Evolutionary conservation across 2,888 invertebrate species (phyloP).

Genomic region (Lasius fuliginosus): DNA sequence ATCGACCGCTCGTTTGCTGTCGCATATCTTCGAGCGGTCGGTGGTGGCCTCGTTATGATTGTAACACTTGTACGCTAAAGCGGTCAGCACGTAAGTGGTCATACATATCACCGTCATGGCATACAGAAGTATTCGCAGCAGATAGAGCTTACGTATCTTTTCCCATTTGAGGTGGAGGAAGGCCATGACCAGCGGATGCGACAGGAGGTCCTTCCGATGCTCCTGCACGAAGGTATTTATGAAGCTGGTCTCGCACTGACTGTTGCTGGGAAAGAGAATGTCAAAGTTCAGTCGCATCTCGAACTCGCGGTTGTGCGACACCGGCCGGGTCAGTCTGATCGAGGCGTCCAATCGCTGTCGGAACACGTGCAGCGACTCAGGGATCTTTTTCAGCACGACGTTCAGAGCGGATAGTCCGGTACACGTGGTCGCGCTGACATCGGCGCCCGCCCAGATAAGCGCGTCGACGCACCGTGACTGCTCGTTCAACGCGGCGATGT

Average conservation of each 20-base stretch:
- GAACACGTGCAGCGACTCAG: constrained; percentile 85
- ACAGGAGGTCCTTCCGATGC: constrained; percentile 85
- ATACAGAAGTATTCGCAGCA: constrained; percentile 82
- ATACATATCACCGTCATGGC: constrained; percentile 83
- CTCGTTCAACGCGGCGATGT: constrained; percentile 87
- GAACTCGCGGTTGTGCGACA: constrained; percentile 83
- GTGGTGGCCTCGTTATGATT: constrained; percentile 78
- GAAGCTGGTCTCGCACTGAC: constrained; percentile 85
- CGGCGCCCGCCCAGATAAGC: constrained; percentile 86
- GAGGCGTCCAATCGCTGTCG: constrained; percentile 85
- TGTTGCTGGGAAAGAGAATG: constrained; percentile 83
- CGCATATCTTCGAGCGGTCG: constrained; percentile 80
- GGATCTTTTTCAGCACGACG: constrained; percentile 86
- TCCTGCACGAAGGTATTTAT: constrained; percentile 86
- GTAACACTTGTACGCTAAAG: constrained; percentile 84
- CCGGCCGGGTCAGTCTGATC: constrained; percentile 82
- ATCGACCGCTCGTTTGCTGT: constrained; percentile 70
- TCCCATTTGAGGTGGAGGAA: constrained; percentile 87
- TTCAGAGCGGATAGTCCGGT: constrained; percentile 86
- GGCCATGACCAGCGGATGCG: constrained; percentile 87
- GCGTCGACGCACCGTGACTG: constrained; percentile 85
- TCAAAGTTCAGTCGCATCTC: constrained; percentile 85
- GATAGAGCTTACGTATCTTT: constrained; percentile 86
- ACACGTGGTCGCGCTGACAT: constrained; percentile 86
- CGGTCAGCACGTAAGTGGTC: constrained; percentile 83